Percentiles rank a stretch among this genome's conserved stretches.
These are phyloP conservation scores for Halocynthia aurantium DNA, from an alignment of 23 tunicate species.

Conservation along the genomic window DNA sequence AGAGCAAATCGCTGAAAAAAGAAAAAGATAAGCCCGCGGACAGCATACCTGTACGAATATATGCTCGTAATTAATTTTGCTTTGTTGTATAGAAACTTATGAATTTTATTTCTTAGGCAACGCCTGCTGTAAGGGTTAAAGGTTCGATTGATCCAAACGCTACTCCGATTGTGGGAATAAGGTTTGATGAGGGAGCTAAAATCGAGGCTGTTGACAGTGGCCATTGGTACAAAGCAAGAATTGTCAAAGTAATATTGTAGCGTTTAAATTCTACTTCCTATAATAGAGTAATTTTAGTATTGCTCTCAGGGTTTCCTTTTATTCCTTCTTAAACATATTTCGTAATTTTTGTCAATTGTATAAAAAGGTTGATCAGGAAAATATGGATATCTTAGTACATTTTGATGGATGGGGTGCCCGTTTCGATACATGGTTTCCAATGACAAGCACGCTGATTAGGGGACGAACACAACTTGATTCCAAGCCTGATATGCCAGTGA, in stretches of 20 bases:
- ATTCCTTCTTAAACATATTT: too few species aligned
- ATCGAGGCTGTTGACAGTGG: conserved; percentile 81
- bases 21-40: too few species aligned
- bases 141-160: conserved; percentile 34
- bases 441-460: conserved; percentile 48
- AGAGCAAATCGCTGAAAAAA: too few species aligned
- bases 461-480: conserved; percentile 65
- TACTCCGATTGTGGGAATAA: conserved; percentile 47
- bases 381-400: conserved; percentile 61
- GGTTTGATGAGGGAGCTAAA: conserved; percentile 58
- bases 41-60: too few species aligned
- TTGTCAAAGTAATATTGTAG: conserved; percentile 34
- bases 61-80: too few species aligned
- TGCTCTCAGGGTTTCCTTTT: neutral
- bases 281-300: neutral
- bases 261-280: neutral
- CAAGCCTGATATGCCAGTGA: conserved; percentile 31
- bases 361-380: conserved; percentile 49
- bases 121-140: too few species aligned
- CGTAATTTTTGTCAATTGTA: too few species aligned
- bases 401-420: conserved; percentile 77
- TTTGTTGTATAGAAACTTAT: too few species aligned
- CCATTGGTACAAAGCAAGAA: conserved; percentile 80
- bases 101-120: too few species aligned
- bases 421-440: conserved; percentile 62